Base-by-base conservation (phyloP, 1,140 invertebrate genomes). In the Sycophaga agraensis region DNA sequence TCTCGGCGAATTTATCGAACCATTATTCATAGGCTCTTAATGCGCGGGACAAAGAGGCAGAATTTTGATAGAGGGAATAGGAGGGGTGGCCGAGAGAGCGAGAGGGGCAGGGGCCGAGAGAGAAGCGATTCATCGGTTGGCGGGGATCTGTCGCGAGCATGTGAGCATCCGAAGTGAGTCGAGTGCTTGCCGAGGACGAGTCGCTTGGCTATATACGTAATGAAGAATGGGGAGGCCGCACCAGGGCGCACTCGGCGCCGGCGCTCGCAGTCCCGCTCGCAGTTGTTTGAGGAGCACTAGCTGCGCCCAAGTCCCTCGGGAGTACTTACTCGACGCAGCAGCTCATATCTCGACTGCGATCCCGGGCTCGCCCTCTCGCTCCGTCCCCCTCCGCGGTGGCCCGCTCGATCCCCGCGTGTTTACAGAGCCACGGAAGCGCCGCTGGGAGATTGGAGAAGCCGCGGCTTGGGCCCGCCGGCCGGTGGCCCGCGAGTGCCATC, bases 281-380 rank as follows among this genome's bases (percentile, higher is more conserved):
- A 21, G 51, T 28, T 50, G 43, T 73, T 73, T 73, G 72, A 72
- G 70, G 69, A 74, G 71, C 71, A 74, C 71, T 74, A 74, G 68
- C 54, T 43, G 8, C n/a, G 17, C 16, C 63, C 65, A 51, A 64
- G 59, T 71, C 71, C 66, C 70, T 60, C 58, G 59, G 66, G 72
- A 72, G 67, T 72, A 65, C 66, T 71, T 66, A 66, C 28, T 6
- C 42, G 24, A 50, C n/a, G 39, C 31, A 40, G 51, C 58, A 31
- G 4, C 60, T 63, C 59, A 26, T 55, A 64, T 56, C 68, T 31
- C 28, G 4, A 6, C 28, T 11, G 11, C 28, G 4, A 11, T 31
- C 28, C 11, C 28, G 4, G 5, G 28, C 28, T 34, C 12, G 12
- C 12, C 12, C 12, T 34, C 31, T 34, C 31, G 31, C 31, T 34